These are phyloP conservation scores for Sphaeridia pumilis DNA, from an alignment of 2,888 invertebrate species.

Conservation along the genomic window DNA sequence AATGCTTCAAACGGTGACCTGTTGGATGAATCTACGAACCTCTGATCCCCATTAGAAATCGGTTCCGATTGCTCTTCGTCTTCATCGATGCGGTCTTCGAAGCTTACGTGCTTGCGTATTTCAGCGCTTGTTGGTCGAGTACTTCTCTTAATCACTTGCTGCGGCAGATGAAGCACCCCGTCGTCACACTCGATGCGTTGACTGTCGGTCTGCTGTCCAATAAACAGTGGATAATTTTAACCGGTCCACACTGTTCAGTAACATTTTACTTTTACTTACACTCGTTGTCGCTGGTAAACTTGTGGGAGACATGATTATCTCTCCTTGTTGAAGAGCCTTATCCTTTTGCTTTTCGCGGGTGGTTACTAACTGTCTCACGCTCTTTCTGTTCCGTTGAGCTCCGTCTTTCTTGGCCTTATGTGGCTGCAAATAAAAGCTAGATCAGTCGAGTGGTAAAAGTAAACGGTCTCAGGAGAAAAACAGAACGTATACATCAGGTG, in stretches of 20 bases:
- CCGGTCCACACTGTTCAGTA: neutral
- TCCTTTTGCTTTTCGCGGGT: slow-evolving; percentile 76
- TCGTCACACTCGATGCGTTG: slow-evolving; percentile 7
- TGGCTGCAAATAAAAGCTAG: slow-evolving; percentile 41
- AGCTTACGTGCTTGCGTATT: slow-evolving; percentile 15
- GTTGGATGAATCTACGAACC: neutral
- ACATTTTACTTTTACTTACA: neutral
- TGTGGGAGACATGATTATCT: slow-evolving; percentile 54
- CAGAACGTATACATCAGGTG: no score
- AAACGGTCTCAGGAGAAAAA: no score
- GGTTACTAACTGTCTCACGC: slow-evolving; percentile 73
- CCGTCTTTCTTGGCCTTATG: slow-evolving; percentile 50
- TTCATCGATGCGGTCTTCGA: slow-evolving; percentile 4
- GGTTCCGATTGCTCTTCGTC: neutral
- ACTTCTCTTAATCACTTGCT: neutral
- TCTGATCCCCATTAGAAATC: slow-evolving; percentile 6
- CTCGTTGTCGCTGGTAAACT: neutral
- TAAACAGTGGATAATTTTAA: no score
- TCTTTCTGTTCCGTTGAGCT: slow-evolving; percentile 59
- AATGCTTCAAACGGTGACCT: neutral
- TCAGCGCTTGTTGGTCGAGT: slow-evolving; percentile 12
- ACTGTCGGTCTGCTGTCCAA: neutral
- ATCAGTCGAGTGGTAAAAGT: no score
- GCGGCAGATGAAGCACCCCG: slow-evolving; percentile 7
- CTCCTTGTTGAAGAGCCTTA: slow-evolving; percentile 71